A percentile compares a stretch with the other conserved stretches of the same genome.
Conservation (phyloP, 2,888 invertebrate species). For the Mesorhabditis spiculigera region DNA sequence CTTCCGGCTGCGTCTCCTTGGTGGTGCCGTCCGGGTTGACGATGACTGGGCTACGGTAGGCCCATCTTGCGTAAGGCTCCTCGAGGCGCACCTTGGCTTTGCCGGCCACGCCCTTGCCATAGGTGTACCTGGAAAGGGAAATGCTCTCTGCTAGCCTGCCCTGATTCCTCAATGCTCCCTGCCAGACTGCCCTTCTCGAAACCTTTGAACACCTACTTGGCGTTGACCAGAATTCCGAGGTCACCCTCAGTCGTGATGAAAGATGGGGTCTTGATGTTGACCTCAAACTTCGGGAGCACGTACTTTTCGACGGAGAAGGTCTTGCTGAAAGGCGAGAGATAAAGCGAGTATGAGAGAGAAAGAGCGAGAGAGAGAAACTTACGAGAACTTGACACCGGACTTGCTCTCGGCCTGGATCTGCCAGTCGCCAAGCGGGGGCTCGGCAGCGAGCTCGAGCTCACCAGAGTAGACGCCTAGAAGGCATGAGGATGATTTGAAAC, state of each 20-base stretch:
- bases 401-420: conserved; percentile 51
- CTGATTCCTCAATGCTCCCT: too few species aligned
- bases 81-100: conserved; percentile 57
- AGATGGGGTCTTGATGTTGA: conserved; percentile 76
- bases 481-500: neutral
- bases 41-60: conserved; percentile 22
- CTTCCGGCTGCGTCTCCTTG: conserved; percentile 17
- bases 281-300: conserved; percentile 87
- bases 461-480: conserved; percentile 55
- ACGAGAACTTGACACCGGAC: conserved; percentile 37
- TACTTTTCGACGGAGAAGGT: conserved; percentile 75
- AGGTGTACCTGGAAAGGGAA: conserved; percentile 64
- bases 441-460: conserved; percentile 56
- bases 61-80: conserved; percentile 47
- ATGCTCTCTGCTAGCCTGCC: neutral
- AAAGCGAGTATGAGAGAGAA: too few species aligned
- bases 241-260: conserved; percentile 79
- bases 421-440: conserved; percentile 61
- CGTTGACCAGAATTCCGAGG: conserved; percentile 73
- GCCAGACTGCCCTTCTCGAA: too few species aligned
- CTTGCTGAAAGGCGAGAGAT: conserved; percentile 60
- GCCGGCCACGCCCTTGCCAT: conserved; percentile 69
- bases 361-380: neutral
- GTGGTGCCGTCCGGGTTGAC: conserved; percentile 29
- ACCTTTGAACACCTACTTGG: conserved; percentile 69